phyloP scores from a whole-genome alignment of 2,888 invertebrate species.

The Amphimallon solstitiale region DNA sequence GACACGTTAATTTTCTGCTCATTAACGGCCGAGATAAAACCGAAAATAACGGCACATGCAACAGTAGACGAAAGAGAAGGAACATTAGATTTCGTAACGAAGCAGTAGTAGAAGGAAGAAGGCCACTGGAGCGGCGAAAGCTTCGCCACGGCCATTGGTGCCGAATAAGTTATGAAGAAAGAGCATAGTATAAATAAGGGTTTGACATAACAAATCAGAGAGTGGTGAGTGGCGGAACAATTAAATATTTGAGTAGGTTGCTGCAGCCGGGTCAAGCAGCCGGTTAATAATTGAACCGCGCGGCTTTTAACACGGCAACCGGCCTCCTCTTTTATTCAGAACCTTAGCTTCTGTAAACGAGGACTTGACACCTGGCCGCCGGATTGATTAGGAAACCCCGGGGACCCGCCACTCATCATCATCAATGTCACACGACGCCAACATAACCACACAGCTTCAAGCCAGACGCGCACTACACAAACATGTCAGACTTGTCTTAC shows the following conservation, averaged over 20 bases:
- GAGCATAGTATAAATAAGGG: constrained; percentile 38
- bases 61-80: not conserved
- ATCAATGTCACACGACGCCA: constrained; percentile 23
- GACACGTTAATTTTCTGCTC: not conserved
- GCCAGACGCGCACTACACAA: not conserved
- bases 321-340: constrained; percentile 64
- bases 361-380: constrained; percentile 63
- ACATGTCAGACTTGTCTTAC: constrained; percentile 29
- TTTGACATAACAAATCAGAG: constrained; percentile 41
- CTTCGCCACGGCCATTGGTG: constrained; percentile 24
- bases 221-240: constrained; percentile 60
- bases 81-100: not conserved
- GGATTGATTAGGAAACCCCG: constrained; percentile 62
- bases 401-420: constrained; percentile 52
- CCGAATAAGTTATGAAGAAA: constrained; percentile 37
- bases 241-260: constrained; percentile 63
- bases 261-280: constrained; percentile 62
- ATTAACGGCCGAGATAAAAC: not conserved
- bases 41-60: not conserved
- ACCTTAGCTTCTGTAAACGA: constrained; percentile 63
- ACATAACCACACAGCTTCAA: constrained; percentile 27
- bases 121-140: constrained; percentile 8
- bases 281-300: constrained; percentile 64
- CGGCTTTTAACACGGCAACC: constrained; percentile 64
- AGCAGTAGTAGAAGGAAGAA: not conserved